phyloP scores from a whole-genome alignment of 1,140 invertebrate genomes.

The Eumeta japonica region DNA sequence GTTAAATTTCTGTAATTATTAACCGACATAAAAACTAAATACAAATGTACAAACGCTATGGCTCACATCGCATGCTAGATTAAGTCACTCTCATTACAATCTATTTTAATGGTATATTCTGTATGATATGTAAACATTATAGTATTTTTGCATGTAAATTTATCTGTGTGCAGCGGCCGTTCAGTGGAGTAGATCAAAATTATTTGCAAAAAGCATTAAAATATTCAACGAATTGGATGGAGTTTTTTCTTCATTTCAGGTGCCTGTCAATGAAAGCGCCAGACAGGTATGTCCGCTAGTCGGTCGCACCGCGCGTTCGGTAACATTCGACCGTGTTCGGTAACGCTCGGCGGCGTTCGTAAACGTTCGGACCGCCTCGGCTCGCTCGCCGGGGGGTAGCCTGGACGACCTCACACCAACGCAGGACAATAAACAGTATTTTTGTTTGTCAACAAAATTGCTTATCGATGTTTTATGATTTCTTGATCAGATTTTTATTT shows the following conservation, averaged over 20 bases:
- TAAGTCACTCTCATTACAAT: background rate
- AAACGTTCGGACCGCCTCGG: conserved; percentile 29
- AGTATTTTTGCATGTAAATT: conserved; percentile 48
- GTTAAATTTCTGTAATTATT: too few species aligned
- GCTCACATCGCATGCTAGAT: background rate
- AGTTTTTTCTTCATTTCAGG: conserved; percentile 66
- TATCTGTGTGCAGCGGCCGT: conserved; percentile 41
- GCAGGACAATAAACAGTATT: conserved; percentile 45
- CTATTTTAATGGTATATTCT: too few species aligned
- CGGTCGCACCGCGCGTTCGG: conserved; percentile 42
- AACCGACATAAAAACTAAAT: too few species aligned
- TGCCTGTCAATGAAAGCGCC: conserved; percentile 70
- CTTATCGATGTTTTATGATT: conserved; percentile 54
- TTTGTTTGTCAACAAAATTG: conserved; percentile 48
- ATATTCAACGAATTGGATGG: conserved; percentile 59
- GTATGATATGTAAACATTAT: too few species aligned
- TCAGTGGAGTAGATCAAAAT: conserved; percentile 22
- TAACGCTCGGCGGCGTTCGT: conserved; percentile 45
- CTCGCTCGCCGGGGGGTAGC: conserved; percentile 45
- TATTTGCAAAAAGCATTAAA: conserved; percentile 38
- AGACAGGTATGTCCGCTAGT: conserved; percentile 62
- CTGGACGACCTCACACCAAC: conserved; percentile 51
- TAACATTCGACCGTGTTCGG: conserved; percentile 48
- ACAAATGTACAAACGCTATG: too few species aligned
- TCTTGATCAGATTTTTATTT: too few species aligned